Percentiles rank a stretch among this genome's conserved stretches.
phyloP scores from a whole-genome alignment of 2,888 invertebrate genomes.

The Melinopterus prodromus region DNA sequence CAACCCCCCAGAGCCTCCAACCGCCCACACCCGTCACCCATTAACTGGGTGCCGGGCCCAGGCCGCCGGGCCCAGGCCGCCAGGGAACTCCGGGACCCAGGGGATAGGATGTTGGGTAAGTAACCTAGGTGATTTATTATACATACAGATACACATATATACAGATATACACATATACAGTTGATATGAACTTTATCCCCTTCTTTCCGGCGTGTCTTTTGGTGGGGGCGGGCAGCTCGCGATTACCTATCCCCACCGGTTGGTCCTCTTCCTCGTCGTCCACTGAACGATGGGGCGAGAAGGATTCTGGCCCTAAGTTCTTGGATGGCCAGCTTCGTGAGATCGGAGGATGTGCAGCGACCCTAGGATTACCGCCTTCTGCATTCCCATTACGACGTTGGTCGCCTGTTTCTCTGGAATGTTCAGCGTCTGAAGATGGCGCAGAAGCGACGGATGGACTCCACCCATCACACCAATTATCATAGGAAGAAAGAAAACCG shows the following conservation, averaged over 20 bases:
- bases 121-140: too few species aligned
- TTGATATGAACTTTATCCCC: too few species aligned
- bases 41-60: too few species aligned
- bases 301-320: background rate
- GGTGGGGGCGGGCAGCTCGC: conserved; percentile 12
- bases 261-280: conserved; percentile 18
- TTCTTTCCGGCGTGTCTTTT: too few species aligned
- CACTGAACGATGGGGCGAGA: background rate
- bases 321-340: conserved; percentile 10
- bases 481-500: background rate
- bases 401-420: background rate
- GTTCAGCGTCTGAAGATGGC: background rate
- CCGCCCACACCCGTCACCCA: too few species aligned
- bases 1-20: too few species aligned
- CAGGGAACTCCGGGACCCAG: too few species aligned
- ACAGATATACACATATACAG: too few species aligned
- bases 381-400: too few species aligned
- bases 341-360: conserved; percentile 6
- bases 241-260: conserved; percentile 15
- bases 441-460: background rate
- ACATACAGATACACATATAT: too few species aligned
- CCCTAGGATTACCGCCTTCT: background rate
- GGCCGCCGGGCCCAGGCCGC: too few species aligned
- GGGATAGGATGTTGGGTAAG: too few species aligned
- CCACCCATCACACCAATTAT: conserved; percentile 11